Evolutionary conservation across 2,113 vertebrate genomes (phyloP).

Genomic region (Rhineura floridana): DNA sequence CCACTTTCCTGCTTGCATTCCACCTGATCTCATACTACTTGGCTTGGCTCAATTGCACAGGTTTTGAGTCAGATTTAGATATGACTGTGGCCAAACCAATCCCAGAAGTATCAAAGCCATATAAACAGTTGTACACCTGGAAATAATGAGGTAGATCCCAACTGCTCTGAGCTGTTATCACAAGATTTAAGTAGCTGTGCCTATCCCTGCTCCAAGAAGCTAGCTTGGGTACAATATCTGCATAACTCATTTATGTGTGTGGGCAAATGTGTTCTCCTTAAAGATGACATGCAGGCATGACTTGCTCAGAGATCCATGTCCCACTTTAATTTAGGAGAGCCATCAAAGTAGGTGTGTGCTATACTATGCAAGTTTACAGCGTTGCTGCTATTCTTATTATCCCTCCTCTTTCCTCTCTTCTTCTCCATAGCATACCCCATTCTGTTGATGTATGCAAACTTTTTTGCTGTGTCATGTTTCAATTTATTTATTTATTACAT

Average conservation of each 20-base stretch:
- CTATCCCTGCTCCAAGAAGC: not conserved
- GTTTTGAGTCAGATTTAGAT: not conserved
- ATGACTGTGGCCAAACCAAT: not conserved
- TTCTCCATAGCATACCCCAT: not conserved
- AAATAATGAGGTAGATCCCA: not conserved
- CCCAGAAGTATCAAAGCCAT: not conserved
- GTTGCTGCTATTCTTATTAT: rapidly evolving
- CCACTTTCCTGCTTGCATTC: not conserved
- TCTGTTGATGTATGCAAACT: not conserved
- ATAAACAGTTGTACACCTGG: not conserved
- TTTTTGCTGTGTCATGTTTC: not conserved
- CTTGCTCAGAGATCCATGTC: not conserved
- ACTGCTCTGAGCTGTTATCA: not conserved
- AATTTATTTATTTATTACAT: too few species aligned
- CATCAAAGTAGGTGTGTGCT: not conserved
- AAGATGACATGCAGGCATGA: not conserved
- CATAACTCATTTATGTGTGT: not conserved
- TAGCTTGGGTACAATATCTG: not conserved
- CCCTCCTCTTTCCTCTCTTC: rapidly evolving
- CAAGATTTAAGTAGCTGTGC: not conserved
- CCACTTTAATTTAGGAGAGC: not conserved
- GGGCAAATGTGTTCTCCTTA: not conserved
- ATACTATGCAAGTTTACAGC: rapidly evolving
- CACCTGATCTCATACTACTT: too few species aligned
- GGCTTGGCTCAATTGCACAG: not conserved